Base-by-base conservation (phyloP, 2,888 invertebrate genomes). In the Hermaeophaga mercurialis region DNA sequence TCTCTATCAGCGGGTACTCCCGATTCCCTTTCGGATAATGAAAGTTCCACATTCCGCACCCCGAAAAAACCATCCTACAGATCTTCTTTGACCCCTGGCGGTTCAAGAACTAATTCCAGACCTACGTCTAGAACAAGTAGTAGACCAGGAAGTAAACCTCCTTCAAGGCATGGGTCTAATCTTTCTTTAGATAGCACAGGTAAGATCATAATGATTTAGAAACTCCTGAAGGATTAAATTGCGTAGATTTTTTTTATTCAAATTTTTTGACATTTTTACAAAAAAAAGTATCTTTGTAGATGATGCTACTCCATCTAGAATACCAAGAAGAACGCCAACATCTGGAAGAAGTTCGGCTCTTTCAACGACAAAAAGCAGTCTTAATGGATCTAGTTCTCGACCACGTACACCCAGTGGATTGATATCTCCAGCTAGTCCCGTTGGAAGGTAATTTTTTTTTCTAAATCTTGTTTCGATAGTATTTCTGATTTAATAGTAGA, bases 101-200 rank as follows among this genome's bases (percentile, higher is more conserved):
- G 89, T 47, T 90, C 89, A 48, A 76, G 79, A 50, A 84, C 85
- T 31, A 85, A 87, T 61, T 88, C 87, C 60, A 85, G 94, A 73
- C 94, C 94, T 36, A 86, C 89, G 57, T 94, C 94, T 56, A 84
- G 94, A 69, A 90, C 94, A 38, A 88, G 89, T 24, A 92, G 93
- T 65, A 83, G 94, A 66, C 85, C 90, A 58, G 92, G 93, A 59
- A 93, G 93, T 61, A 94, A 95, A 78, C 95, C 96, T 63, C 91
- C 94, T 15, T 95, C 95, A 66, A 86, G 95, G 68, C 93, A 95
- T 73, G 95, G 95, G 65, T 96, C 96, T 39, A 94, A 92, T 73
- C 84, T 93, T 59, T 94, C 94, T 38, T 80, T 94, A 66, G 94
- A 94, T 76, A 91, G 92, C 75, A 91, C 91, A 76, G 92, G 92